These are phyloP conservation scores for Lepilemur ruficaudatus DNA, from an alignment of 2,797 vertebrate genomes.

Conservation along the genomic window DNA sequence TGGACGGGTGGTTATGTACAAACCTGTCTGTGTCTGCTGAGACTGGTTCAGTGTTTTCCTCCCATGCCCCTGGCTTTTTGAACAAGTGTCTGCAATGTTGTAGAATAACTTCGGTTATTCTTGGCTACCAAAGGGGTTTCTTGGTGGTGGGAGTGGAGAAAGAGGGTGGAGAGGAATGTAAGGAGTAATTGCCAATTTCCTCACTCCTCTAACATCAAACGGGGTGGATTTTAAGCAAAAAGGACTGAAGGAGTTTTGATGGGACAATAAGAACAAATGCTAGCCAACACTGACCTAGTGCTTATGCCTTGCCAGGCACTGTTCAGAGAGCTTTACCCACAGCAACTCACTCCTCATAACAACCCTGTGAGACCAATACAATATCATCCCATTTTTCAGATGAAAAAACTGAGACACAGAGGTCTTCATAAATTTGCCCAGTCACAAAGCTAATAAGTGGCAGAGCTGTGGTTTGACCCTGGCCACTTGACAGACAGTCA, in stretches of 20 bases:
- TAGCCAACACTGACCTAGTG: neutral
- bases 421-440: neutral
- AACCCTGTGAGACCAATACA: neutral
- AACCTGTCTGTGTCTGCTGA: neutral
- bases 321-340: neutral
- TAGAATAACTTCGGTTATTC: neutral
- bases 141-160: neutral
- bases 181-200: neutral
- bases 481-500: neutral
- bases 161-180: neutral
- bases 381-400: neutral
- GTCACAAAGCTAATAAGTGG: neutral
- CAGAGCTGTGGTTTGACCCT: neutral
- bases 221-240: neutral
- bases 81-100: neutral
- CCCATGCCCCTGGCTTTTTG: neutral
- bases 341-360: neutral
- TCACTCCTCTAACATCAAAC: slow-evolving; percentile 16
- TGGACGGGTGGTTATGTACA: neutral
- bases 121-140: neutral
- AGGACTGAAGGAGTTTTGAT: neutral
- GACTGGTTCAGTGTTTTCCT: neutral
- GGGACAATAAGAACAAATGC: neutral
- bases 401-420: neutral
- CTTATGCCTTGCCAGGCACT: too few relatives aligned